Conservation (phyloP, 2,113 vertebrate species). For the Phrynosoma blainvillii region DNA sequence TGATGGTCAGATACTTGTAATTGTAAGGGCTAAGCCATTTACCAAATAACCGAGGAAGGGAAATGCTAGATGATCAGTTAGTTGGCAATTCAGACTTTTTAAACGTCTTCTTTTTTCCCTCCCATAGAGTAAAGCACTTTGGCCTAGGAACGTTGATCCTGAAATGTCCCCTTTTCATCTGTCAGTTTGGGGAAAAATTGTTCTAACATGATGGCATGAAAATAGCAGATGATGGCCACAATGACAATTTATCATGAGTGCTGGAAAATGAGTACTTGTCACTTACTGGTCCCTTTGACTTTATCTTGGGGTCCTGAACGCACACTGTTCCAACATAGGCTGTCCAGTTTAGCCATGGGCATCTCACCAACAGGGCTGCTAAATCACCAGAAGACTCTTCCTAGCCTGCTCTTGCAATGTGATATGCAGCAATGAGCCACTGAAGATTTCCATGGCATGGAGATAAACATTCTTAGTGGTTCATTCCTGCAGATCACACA, state of each 20-base stretch:
- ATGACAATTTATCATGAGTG: neutral
- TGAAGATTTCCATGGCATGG: neutral
- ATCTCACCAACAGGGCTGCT: neutral
- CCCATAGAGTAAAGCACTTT: conserved; percentile 7
- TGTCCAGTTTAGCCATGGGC: neutral
- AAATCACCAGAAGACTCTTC: neutral
- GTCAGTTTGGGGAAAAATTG: neutral
- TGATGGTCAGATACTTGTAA: too few species aligned
- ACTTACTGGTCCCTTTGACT: neutral
- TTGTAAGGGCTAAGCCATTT: neutral
- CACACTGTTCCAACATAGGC: fast-evolving
- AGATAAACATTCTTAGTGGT: neutral
- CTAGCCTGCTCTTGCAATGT: neutral
- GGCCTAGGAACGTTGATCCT: conserved; percentile 20
- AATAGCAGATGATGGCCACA: neutral
- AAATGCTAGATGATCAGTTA: conserved; percentile 10
- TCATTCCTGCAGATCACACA: neutral
- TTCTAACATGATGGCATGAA: conserved; percentile 13
- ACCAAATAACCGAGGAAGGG: neutral
- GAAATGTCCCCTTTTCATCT: neutral
- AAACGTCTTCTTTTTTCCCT: neutral
- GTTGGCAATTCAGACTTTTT: too few species aligned
- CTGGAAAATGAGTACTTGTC: neutral
- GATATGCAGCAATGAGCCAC: neutral
- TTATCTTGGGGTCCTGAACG: neutral